phyloP scores from a whole-genome alignment of 2,888 invertebrate species.

The Mamestra brassicae region DNA sequence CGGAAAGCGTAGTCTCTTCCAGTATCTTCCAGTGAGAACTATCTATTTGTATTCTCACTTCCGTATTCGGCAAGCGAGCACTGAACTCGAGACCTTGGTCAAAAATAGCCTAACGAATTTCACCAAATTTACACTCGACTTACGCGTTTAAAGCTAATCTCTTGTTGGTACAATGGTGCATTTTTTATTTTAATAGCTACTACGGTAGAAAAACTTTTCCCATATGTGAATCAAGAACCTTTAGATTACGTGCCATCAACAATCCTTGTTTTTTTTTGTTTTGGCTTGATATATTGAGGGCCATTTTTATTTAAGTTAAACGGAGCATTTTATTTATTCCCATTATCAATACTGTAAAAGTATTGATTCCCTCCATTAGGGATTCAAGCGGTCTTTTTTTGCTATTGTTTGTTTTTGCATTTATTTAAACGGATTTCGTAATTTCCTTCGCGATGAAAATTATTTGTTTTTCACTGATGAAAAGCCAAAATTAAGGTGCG shows the following conservation, averaged over 20 bases:
- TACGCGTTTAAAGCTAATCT: conserved; percentile 80
- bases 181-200: conserved; percentile 51
- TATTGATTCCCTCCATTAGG: conserved; percentile 12
- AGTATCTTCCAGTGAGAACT: conserved; percentile 46
- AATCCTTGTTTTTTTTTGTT: conserved; percentile 22
- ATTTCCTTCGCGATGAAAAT: not conserved
- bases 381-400: not conserved
- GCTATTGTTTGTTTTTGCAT: not conserved
- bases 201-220: conserved; percentile 42
- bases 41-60: conserved; percentile 59
- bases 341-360: conserved; percentile 9
- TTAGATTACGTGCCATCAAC: conserved; percentile 8
- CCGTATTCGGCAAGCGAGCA: conserved; percentile 79
- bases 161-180: conserved; percentile 49
- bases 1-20: conserved; percentile 7
- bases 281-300: conserved; percentile 27
- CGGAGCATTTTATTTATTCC: conserved; percentile 13
- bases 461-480: not conserved
- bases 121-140: conserved; percentile 82
- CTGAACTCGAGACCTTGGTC: conserved; percentile 84
- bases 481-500: not conserved
- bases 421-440: no score
- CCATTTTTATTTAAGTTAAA: conserved; percentile 21
- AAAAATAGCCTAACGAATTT: conserved; percentile 83
- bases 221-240: conserved; percentile 17